Conservation (phyloP, 2,113 vertebrate species). For the Cathartes aura region DNA sequence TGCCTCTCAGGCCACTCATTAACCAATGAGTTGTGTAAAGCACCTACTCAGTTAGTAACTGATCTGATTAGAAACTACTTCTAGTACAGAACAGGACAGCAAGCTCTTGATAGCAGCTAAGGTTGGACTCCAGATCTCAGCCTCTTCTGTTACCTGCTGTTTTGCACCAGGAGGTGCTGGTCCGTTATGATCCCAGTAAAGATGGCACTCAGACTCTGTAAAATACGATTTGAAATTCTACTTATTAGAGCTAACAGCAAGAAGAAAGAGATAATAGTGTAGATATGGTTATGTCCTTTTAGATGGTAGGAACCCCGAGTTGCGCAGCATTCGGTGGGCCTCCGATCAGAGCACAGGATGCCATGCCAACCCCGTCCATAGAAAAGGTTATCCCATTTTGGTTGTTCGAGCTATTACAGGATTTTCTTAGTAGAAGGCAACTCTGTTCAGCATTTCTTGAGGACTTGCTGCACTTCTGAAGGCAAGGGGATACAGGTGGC, state of each 20-base stretch:
- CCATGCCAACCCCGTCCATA: rapidly evolving
- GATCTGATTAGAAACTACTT: background rate
- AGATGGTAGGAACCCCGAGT: background rate
- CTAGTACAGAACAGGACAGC: background rate
- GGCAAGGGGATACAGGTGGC: background rate
- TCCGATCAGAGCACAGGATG: background rate
- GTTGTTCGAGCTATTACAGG: rapidly evolving
- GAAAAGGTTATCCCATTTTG: background rate
- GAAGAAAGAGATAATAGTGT: background rate
- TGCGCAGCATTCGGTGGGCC: background rate
- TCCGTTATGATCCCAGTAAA: background rate
- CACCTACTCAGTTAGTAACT: background rate
- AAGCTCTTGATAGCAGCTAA: background rate
- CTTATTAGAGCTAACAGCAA: background rate
- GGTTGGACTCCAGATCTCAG: background rate
- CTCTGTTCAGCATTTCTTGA: background rate
- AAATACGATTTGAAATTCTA: background rate
- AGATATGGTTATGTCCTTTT: background rate
- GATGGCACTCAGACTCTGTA: background rate
- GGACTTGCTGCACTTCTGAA: background rate
- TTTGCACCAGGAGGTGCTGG: background rate
- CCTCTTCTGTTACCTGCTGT: background rate
- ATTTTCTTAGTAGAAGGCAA: background rate
- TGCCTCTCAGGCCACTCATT: background rate
- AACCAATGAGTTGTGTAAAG: background rate